Base-by-base conservation (phyloP, 1,140 invertebrate genomes). In the Neodiprion lecontei region DNA sequence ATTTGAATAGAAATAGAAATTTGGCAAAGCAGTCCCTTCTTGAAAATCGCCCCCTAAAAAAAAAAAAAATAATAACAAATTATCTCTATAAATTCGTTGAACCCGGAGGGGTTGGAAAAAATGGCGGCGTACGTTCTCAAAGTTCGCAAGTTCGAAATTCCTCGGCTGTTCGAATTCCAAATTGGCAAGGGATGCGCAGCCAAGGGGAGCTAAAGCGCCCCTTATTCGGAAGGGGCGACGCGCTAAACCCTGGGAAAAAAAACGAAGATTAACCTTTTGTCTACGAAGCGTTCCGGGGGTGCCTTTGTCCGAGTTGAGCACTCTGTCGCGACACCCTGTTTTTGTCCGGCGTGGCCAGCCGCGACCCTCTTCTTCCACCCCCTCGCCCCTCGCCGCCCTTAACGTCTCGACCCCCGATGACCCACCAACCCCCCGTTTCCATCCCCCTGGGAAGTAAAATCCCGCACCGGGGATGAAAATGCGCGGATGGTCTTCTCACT, bases 261-360 rank as follows among this genome's bases (percentile, higher is more conserved):
- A 79, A 83, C 72, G 78, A 85, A 85, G 86, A 87, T 88, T 88
- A 87, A 87, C 82, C 86, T 85, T 87, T 86, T 87, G 84, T 87
- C 83, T 78, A 79, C 69, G 66, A 76, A 78, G 70, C 79, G 74
- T 79, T 80, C 82, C 76, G 79, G n/a, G 53, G 79, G 78, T 77
- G 81, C 82, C 81, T 87, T 87, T 88, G 82, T 87, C 78, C 80
- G 72, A 81, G 81, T 85, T 81, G 84, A 85, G 83, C 82, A 83
- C 82, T 85, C 82, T 84, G 81, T 84, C 82, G 85, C 82, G 82
- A 87, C 86, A 86, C 84, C 80, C 83, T 85, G 85, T 85, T 87
- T 88, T 86, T 86, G 82, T 83, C 78, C 74, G 73, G 7, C 8
- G 70, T 14, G 70, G 70, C 75, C 78, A 75, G 73, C 48, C 21